These are phyloP conservation scores for Hyphantria cunea DNA, from an alignment of 1,140 invertebrate genomes.

Conservation along the genomic window DNA sequence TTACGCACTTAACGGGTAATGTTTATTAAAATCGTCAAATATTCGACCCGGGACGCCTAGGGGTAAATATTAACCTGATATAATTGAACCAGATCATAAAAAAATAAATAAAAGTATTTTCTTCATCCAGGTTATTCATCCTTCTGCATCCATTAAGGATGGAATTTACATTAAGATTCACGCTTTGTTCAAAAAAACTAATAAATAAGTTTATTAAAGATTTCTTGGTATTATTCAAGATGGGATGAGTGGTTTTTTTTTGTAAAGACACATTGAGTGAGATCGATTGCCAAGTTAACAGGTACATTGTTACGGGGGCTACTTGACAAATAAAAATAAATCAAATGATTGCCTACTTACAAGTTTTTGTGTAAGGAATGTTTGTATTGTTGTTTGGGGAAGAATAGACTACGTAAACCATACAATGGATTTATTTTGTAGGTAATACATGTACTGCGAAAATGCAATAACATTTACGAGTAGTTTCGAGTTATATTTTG, in stretches of 20 bases:
- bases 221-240: constrained; percentile 1
- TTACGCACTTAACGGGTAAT: constrained; percentile 11
- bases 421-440: constrained; percentile 7
- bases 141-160: background rate
- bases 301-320: constrained; percentile 25
- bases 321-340: constrained; percentile 14
- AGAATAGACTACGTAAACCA: constrained; percentile 10
- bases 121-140: no score
- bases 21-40: constrained; percentile 28
- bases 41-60: constrained; percentile 14
- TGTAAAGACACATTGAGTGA: constrained; percentile 6
- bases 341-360: constrained; percentile 18
- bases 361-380: constrained; percentile 15
- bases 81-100: background rate
- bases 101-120: no score
- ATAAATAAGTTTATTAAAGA: constrained; percentile 1
- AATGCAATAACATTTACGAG: no score
- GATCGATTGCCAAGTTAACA: constrained; percentile 21
- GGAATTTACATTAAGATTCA: background rate
- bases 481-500: no score
- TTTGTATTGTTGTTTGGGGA: constrained; percentile 14
- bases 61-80: background rate
- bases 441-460: no score
- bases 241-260: constrained; percentile 11
- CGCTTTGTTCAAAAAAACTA: background rate